Evolutionary conservation across 37 sponge, comb jelly and placozoan genomes (phyloP).

Genomic region (Dysidea cf. avara): DNA sequence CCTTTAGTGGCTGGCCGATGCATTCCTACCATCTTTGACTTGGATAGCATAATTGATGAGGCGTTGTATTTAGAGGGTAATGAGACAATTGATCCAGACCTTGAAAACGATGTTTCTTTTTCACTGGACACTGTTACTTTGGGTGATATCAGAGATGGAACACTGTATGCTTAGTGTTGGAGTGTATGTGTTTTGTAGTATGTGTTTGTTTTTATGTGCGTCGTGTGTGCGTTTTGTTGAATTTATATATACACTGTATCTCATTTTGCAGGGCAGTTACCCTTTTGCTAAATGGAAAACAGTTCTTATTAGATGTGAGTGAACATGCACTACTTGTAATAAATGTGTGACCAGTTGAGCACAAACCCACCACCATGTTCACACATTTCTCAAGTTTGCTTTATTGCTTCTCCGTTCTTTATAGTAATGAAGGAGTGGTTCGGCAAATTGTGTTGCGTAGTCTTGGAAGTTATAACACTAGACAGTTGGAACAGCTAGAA

Average conservation of each 20-base stretch:
- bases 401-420: no score
- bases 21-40: slow-evolving; percentile 67
- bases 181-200: not conserved
- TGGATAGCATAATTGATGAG: slow-evolving; percentile 15
- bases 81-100: not conserved
- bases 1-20: slow-evolving; percentile 69
- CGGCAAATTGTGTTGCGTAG: no score
- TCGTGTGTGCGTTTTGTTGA: not conserved
- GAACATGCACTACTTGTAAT: no score
- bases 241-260: not conserved
- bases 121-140: slow-evolving; percentile 40
- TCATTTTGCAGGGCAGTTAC: slow-evolving; percentile 30
- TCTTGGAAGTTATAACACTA: no score
- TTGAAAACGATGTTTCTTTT: slow-evolving; percentile 13
- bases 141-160: slow-evolving; percentile 42
- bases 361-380: no score
- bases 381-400: no score
- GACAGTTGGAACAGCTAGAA: no score
- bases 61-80: slow-evolving; percentile 36
- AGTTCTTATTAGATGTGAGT: slow-evolving; percentile 67
- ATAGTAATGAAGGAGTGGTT: no score
- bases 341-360: no score
- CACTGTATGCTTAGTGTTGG: slow-evolving; percentile 24
- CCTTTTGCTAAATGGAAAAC: slow-evolving; percentile 42
- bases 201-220: not conserved